These are phyloP conservation scores for Rhodeus uyekii DNA, from an alignment of 2,797 vertebrate species.

Conservation along the genomic window DNA sequence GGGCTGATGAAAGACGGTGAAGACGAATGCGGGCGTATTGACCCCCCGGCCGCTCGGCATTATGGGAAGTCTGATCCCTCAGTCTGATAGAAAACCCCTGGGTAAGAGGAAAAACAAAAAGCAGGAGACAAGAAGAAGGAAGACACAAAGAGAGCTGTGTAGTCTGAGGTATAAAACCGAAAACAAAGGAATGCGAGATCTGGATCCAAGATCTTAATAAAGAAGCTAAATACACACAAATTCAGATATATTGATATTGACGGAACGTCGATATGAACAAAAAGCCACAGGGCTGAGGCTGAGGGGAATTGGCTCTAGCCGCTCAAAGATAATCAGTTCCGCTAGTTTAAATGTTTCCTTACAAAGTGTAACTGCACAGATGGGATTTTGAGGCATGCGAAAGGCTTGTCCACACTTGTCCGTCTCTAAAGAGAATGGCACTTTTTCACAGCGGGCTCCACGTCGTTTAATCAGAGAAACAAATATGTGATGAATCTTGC, in stretches of 20 bases:
- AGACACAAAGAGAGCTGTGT: conserved; percentile 44
- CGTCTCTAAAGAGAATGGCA: conserved; percentile 41
- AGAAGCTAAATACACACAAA: conserved; percentile 35
- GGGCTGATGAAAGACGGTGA: conserved; percentile 78
- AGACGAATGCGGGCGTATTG: conserved; percentile 59
- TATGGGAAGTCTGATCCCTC: conserved; percentile 71
- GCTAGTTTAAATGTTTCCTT: conserved; percentile 43
- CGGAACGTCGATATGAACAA: conserved; percentile 48
- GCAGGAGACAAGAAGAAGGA: conserved; percentile 59
- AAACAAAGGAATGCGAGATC: conserved; percentile 63
- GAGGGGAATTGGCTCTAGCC: conserved; percentile 43
- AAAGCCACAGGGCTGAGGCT: conserved; percentile 44
- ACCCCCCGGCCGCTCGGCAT: conserved; percentile 69
- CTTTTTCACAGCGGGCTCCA: conserved; percentile 52
- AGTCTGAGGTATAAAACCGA: conserved; percentile 60
- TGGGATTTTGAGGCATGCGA: conserved; percentile 46
- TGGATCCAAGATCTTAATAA: conserved; percentile 55
- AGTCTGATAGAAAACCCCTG: conserved; percentile 71
- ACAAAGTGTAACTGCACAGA: conserved; percentile 43
- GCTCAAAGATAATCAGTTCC: conserved; percentile 47
- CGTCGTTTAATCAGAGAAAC: conserved; percentile 49
- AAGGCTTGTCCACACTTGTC: conserved; percentile 46
- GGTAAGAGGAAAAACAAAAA: conserved; percentile 63
- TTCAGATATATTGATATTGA: conserved; percentile 50
- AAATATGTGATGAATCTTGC: conserved; percentile 46